Percentiles rank a stretch among this genome's conserved stretches.
Evolutionary conservation across 2,797 vertebrate genomes (phyloP).

Genomic region (Percopsis omiscomaycus): DNA sequence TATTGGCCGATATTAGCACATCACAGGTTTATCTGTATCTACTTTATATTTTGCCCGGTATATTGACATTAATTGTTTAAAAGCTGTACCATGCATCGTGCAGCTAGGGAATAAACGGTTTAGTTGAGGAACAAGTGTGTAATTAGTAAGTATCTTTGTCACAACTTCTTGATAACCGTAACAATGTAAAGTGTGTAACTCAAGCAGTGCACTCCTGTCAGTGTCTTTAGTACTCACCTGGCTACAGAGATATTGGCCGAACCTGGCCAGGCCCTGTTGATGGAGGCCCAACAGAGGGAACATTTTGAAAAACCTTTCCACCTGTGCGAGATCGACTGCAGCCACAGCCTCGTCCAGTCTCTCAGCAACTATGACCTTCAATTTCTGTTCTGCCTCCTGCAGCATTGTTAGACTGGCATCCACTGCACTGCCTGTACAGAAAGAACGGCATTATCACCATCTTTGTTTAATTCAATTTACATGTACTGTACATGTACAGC

Average conservation of each 20-base stretch:
- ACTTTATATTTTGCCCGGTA: too few relatives aligned
- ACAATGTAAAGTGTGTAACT: not conserved
- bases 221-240: slow-evolving; percentile 78
- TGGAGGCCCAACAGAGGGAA: slow-evolving; percentile 94
- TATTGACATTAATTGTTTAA: too few relatives aligned
- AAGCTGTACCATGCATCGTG: too few relatives aligned
- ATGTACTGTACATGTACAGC: too few relatives aligned
- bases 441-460: not conserved
- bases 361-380: slow-evolving; percentile 89
- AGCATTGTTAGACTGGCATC: slow-evolving; percentile 92
- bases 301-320: slow-evolving; percentile 98
- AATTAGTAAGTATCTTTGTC: not conserved
- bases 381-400: slow-evolving; percentile 92
- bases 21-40: too few relatives aligned
- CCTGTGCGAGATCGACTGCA: slow-evolving; percentile 89
- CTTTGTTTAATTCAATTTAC: too few relatives aligned
- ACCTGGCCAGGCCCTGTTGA: slow-evolving; percentile 92
- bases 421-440: slow-evolving; percentile 84
- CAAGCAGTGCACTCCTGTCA: not conserved
- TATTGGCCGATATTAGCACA: too few relatives aligned
- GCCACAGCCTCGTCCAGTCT: slow-evolving; percentile 88
- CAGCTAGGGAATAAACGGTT: too few relatives aligned
- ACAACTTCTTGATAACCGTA: not conserved
- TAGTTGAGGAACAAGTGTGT: not conserved
- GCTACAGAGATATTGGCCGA: slow-evolving; percentile 93